These are phyloP conservation scores for Leucoraja erinaceus DNA, from an alignment of 2,113 vertebrate genomes.

Conservation along the genomic window DNA sequence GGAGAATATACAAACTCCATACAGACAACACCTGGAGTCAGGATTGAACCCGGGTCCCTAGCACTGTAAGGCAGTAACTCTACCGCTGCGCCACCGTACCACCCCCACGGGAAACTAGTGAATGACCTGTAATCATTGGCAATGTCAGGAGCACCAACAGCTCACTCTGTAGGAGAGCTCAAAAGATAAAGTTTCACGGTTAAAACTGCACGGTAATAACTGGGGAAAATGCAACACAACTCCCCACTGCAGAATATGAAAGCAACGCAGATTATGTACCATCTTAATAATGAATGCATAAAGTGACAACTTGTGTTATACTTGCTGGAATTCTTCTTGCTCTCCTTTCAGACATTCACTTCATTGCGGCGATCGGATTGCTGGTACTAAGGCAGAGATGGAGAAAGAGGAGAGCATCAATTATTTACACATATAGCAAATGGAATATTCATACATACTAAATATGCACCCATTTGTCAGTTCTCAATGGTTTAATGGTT, in stretches of 20 bases:
- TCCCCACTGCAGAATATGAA: neutral
- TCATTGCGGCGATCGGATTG: neutral
- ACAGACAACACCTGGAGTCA: too few species aligned
- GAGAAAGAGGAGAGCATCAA: neutral
- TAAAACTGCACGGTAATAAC: neutral
- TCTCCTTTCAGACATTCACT: neutral
- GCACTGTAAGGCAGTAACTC: too few species aligned
- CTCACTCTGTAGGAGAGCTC: too few species aligned
- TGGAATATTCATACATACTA: constrained; percentile 11
- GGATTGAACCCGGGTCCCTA: too few species aligned
- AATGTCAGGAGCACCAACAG: too few species aligned
- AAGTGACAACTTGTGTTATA: constrained; percentile 23
- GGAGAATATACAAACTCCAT: too few species aligned
- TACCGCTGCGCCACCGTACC: too few species aligned
- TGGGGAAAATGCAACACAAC: too few species aligned
- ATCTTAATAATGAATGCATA: constrained; percentile 14
- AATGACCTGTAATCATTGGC: too few species aligned
- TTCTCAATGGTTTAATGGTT: neutral
- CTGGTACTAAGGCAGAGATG: neutral
- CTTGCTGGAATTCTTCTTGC: constrained; percentile 12
- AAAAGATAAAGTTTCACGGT: neutral
- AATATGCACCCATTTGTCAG: constrained; percentile 11
- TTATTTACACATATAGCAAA: neutral
- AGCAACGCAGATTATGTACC: neutral
- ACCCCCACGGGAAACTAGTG: too few species aligned